Conservation (phyloP, 1,140 invertebrate genomes). For the Andricus grossulariae region DNA sequence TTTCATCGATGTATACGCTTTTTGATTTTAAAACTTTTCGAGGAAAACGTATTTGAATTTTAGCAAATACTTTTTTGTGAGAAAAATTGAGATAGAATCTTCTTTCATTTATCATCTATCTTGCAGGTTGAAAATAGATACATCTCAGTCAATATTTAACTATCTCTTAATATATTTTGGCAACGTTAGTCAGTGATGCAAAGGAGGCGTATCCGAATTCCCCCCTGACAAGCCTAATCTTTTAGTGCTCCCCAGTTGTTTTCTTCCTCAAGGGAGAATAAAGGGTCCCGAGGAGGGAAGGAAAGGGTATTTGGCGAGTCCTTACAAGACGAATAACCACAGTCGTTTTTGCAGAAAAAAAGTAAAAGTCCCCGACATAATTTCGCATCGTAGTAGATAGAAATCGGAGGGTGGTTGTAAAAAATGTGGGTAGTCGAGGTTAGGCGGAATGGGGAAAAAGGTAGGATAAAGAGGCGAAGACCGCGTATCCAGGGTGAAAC, state of each 20-base stretch:
- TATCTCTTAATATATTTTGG: not conserved
- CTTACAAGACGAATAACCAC: constrained; percentile 30
- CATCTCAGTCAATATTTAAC: not conserved
- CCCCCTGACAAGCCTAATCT: constrained; percentile 4
- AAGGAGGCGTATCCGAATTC: constrained; percentile 12
- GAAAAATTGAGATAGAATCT: too few relatives aligned
- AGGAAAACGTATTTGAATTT: too few relatives aligned
- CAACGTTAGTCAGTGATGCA: not conserved
- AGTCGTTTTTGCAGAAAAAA: constrained; percentile 7
- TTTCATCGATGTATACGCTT: too few relatives aligned
- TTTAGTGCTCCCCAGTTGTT: constrained; percentile 6
- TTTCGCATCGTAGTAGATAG: constrained; percentile 44
- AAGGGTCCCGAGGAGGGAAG: not conserved
- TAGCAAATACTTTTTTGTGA: too few relatives aligned
- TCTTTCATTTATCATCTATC: too few relatives aligned
- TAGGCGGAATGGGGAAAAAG: constrained; percentile 30
- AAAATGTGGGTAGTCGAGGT: constrained; percentile 32
- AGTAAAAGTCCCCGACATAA: constrained; percentile 40
- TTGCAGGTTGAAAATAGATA: not conserved
- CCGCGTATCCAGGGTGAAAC: constrained; percentile 27
- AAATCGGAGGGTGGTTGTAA: constrained; percentile 42
- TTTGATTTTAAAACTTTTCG: too few relatives aligned
- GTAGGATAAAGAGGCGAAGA: constrained; percentile 39
- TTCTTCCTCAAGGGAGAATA: not conserved
- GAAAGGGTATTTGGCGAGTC: not conserved